Conservation (phyloP, 2,888 invertebrate genomes). For the Phlogophora meticulosa region DNA sequence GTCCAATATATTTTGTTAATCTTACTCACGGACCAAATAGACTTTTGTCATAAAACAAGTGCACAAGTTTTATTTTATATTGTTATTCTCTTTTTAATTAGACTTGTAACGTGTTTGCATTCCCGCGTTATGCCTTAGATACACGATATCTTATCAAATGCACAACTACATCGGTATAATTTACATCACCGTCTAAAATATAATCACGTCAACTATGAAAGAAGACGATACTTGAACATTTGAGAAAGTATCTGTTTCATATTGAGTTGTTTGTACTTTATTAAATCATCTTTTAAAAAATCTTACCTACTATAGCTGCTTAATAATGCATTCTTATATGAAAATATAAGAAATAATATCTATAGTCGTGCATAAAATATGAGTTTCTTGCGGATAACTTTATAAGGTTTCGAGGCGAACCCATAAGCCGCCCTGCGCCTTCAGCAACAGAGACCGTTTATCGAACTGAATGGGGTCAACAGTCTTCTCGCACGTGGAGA, state of each 20-base stretch:
- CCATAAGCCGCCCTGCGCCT: slow-evolving; percentile 83
- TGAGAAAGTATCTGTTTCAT: neutral
- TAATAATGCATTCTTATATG: neutral
- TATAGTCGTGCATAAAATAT: neutral
- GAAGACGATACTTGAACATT: slow-evolving; percentile 15
- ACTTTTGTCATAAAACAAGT: too few species aligned
- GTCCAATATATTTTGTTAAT: too few species aligned
- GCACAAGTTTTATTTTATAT: too few species aligned
- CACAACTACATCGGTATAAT: too few species aligned
- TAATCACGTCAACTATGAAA: neutral
- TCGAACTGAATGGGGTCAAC: slow-evolving; percentile 81
- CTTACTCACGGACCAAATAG: too few species aligned
- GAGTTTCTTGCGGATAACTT: neutral
- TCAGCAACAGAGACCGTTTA: slow-evolving; percentile 80
- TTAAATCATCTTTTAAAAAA: neutral
- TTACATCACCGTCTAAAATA: neutral
- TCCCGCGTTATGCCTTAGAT: neutral
- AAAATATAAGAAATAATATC: neutral
- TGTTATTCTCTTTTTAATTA: too few species aligned
- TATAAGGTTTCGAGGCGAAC: slow-evolving; percentile 76
- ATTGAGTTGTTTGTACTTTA: slow-evolving; percentile 33
- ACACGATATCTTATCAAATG: neutral
- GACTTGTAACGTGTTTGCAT: neutral
- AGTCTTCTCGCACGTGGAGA: slow-evolving; percentile 82
- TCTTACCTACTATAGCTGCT: neutral